A percentile compares a stretch with the other conserved stretches of the same genome.
These are phyloP conservation scores for Anastrepha ludens DNA, from an alignment of 1,140 invertebrate genomes.

Conservation along the genomic window DNA sequence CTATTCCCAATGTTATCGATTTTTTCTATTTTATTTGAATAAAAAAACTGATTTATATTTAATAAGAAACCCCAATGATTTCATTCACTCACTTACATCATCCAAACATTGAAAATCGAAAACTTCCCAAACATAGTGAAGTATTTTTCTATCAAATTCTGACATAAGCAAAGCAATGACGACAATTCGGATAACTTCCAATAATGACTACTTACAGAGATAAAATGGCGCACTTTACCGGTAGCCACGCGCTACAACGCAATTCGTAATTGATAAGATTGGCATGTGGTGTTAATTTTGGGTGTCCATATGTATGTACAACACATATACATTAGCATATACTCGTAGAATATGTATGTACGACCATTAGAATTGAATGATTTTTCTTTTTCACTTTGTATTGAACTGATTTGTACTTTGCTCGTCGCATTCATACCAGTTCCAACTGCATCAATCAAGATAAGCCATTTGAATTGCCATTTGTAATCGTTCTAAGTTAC, in stretches of 20 bases:
- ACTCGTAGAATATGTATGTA: background rate
- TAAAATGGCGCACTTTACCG: background rate
- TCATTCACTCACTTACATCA: no score
- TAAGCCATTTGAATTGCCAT: background rate
- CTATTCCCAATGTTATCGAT: no score
- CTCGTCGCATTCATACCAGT: conserved; percentile 1
- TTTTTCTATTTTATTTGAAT: no score
- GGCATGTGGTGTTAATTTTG: background rate
- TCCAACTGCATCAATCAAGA: background rate
- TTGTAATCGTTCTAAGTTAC: background rate
- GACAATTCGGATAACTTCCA: no score
- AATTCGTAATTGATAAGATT: background rate
- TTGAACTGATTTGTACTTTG: conserved; percentile 9
- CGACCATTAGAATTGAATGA: background rate
- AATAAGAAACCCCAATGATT: no score
- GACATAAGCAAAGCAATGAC: no score
- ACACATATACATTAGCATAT: no score
- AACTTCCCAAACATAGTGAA: no score
- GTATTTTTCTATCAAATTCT: no score
- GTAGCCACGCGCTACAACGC: background rate
- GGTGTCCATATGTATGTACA: background rate
- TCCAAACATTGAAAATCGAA: no score
- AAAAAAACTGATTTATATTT: no score
- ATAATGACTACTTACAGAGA: no score
- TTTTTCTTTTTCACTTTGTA: background rate